Conservation (phyloP, 2,797 vertebrate genomes). For the Pangasius sanitwongsei region DNA sequence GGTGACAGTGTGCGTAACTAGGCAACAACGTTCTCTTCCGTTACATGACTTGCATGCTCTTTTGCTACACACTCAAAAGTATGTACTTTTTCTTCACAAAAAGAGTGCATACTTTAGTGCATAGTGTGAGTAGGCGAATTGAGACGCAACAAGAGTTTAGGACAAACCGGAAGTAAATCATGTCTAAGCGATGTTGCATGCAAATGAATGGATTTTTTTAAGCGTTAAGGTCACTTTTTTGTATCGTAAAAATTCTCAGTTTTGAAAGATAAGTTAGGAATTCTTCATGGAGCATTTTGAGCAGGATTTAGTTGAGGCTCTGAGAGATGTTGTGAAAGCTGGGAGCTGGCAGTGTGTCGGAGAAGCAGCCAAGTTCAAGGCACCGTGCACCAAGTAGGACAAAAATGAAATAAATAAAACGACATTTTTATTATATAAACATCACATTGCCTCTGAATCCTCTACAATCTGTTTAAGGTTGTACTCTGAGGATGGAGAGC, state of each 20-base stretch:
- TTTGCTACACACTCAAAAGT: no score
- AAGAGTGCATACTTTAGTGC: no score
- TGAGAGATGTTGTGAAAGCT: slow-evolving; percentile 65
- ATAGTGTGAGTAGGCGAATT: no score
- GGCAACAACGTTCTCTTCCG: no score
- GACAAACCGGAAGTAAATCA: slow-evolving; percentile 32
- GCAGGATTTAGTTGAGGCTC: slow-evolving; percentile 67
- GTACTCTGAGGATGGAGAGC: slow-evolving; percentile 70
- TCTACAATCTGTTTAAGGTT: slow-evolving; percentile 55
- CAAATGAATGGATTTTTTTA: not conserved
- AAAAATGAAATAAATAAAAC: not conserved
- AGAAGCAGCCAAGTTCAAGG: slow-evolving; percentile 55
- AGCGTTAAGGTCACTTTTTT: not conserved
- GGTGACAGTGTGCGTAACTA: no score
- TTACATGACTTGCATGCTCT: no score
- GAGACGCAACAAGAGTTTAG: not conserved
- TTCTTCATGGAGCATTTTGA: slow-evolving; percentile 65
- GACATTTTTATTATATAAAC: not conserved
- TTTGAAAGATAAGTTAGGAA: not conserved
- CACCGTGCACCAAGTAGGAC: slow-evolving; percentile 68
- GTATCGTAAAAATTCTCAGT: no score
- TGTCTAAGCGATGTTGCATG: not conserved
- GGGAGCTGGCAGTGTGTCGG: slow-evolving; percentile 69
- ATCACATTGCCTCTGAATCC: not conserved
- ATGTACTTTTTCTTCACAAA: no score